Conservation (phyloP, 2,113 vertebrate genomes). For the Romanogobio albipinnatus region DNA sequence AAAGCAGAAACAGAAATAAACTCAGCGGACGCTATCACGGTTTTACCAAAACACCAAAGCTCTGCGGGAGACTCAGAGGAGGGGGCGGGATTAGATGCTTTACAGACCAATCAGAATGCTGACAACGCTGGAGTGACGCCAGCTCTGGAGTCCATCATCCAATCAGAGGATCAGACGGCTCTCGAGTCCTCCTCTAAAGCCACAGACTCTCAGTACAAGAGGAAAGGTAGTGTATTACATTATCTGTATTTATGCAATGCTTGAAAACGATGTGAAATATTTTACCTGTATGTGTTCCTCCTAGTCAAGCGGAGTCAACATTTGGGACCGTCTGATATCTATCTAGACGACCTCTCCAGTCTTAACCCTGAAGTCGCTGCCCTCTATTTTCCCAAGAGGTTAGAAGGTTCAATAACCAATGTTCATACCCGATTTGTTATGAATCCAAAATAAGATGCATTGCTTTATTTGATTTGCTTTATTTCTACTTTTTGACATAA, state of each 20-base stretch:
- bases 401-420: neutral
- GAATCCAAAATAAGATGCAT: neutral
- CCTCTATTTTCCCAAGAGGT: slow-evolving; percentile 87
- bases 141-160: neutral
- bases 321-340: slow-evolving; percentile 81
- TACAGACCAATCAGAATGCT: slow-evolving; percentile 30
- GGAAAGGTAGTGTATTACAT: slow-evolving; percentile 66
- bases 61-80: slow-evolving; percentile 45
- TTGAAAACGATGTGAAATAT: neutral
- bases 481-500: neutral
- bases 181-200: slow-evolving; percentile 54
- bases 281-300: neutral
- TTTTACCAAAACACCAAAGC: slow-evolving; percentile 1
- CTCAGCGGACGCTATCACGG: neutral
- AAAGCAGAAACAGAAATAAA: slow-evolving; percentile 19
- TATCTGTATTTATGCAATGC: neutral
- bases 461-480: neutral
- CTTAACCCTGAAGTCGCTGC: slow-evolving; percentile 80
- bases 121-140: slow-evolving; percentile 26
- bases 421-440: neutral
- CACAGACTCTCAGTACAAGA: slow-evolving; percentile 64
- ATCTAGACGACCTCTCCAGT: slow-evolving; percentile 81
- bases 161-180: slow-evolving; percentile 49
- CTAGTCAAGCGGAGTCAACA: slow-evolving; percentile 78
- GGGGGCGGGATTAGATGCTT: slow-evolving; percentile 12